Percentiles rank a stretch among this genome's conserved stretches.
These are phyloP conservation scores for Karalla daura DNA, from an alignment of 2,797 vertebrate species.

Conservation along the genomic window DNA sequence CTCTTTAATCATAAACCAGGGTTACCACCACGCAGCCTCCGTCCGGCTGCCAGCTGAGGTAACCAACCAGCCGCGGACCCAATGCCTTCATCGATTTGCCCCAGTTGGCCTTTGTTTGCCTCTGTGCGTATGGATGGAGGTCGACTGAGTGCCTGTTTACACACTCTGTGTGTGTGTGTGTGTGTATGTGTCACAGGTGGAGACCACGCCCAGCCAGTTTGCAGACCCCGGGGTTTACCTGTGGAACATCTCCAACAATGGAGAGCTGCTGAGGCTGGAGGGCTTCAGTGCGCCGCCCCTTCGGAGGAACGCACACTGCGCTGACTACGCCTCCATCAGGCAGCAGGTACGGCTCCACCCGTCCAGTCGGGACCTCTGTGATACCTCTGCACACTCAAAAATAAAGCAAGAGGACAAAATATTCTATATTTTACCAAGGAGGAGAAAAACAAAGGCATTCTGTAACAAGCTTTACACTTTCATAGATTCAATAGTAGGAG, in stretches of 20 bases:
- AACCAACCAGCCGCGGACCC: neutral
- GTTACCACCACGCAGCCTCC: conserved; percentile 22
- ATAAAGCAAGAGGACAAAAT: no score
- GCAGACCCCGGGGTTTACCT: conserved; percentile 90
- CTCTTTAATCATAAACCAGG: conserved; percentile 72
- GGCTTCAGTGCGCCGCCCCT: conserved; percentile 73
- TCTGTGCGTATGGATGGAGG: conserved; percentile 1
- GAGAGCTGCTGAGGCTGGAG: conserved; percentile 87
- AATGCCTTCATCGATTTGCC: conserved; percentile 13
- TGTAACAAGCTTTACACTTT: neutral
- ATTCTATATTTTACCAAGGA: no score
- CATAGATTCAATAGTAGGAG: no score
- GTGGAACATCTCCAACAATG: conserved; percentile 91
- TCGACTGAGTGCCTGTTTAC: neutral
- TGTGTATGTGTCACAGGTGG: conserved; percentile 82
- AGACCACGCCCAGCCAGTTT: conserved; percentile 90
- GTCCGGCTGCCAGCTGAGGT: conserved; percentile 2
- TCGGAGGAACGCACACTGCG: conserved; percentile 83
- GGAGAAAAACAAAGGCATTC: no score
- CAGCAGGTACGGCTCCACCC: conserved; percentile 85
- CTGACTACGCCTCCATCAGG: conserved; percentile 88
- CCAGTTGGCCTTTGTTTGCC: conserved; percentile 23
- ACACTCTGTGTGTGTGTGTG: neutral
- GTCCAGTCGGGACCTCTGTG: neutral
- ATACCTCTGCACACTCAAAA: neutral